Base-by-base conservation (phyloP, 2,113 vertebrate genomes). In the Gulo gulo region DNA sequence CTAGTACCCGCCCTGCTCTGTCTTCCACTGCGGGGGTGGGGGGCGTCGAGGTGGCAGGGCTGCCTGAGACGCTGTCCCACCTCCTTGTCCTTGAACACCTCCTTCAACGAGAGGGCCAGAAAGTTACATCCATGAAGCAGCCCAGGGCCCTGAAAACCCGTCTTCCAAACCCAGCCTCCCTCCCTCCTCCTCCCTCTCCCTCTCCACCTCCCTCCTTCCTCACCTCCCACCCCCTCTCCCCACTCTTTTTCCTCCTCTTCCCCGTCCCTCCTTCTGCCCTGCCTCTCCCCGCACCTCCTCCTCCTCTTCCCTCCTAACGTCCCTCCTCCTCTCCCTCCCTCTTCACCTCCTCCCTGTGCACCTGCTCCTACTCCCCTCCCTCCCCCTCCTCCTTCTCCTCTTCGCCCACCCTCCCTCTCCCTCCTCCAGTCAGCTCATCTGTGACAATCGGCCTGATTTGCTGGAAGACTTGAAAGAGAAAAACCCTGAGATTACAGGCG, bases 21-120 rank as follows among this genome's bases (percentile, higher is more conserved):
- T 7, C 21, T 73, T 73, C 71, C 21, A 18, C 34, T 15, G 50
- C 2, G 10, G 59, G 61, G 21, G 26, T 4, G n/a, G 11, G 24
- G n/a, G 29, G 29, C 13, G 8, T 10, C 1, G 11, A 4, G 50
- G 47, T 1, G n/a, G 1, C 0, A 2, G 16, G 20, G 20, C 11
- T 2, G 2, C 12, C 78, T 31, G 7, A 29, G 8, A 12, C 24
- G 3, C 42, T 6, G 47, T 24, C 55, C 29, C 24, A 0, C 0
- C 45, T 34, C 13, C 8, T 69, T 20, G 13, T 13, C 34, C 47
- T 78, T 26, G n/a, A 67, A 57, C 3, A 2, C 36, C 36, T 82
- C 16, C 29, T 47, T 45, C 15, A 21, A 11, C 36, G 1, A 20
- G 39, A 71, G 39, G 63, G 5, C 50, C 47, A 24, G 36, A 16